A percentile compares a stretch with the other conserved stretches of the same genome.
These are phyloP conservation scores for Rhamphomyia laevipes DNA, from an alignment of 2,888 invertebrate genomes.

Conservation along the genomic window DNA sequence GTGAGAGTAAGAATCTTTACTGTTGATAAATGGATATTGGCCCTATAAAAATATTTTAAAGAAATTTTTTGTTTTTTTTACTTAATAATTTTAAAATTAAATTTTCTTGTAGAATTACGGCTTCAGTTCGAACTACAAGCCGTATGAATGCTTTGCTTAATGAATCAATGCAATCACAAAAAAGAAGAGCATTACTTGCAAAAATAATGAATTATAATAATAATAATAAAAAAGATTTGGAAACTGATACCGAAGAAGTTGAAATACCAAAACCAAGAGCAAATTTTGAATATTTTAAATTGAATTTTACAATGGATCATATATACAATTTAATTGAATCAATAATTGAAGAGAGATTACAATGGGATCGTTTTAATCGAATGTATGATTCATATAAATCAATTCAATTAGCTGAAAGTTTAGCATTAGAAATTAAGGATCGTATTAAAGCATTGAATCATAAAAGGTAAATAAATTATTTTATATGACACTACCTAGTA, in stretches of 20 bases:
- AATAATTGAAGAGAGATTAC: conserved; percentile 32
- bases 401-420: conserved; percentile 28
- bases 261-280: conserved; percentile 23
- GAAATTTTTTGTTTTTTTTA: too few species aligned
- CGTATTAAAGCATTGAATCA: conserved; percentile 31
- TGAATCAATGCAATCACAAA: conserved; percentile 24
- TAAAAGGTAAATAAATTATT: conserved; percentile 23
- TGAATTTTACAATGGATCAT: conserved; percentile 35
- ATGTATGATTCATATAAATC: conserved; percentile 37
- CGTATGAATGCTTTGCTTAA: conserved; percentile 36
- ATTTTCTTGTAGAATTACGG: conserved; percentile 26
- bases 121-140: conserved; percentile 35
- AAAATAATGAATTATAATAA: not conserved
- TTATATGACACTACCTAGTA: not conserved
- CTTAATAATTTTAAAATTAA: too few species aligned
- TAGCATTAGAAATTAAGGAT: conserved; percentile 31
- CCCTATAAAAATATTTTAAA: too few species aligned
- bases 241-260: conserved; percentile 12
- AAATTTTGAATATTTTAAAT: conserved; percentile 29
- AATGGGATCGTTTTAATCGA: conserved; percentile 35
- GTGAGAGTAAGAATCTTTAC: not conserved
- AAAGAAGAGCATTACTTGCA: conserved; percentile 6
- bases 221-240: conserved; percentile 15
- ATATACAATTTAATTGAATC: conserved; percentile 31
- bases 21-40: too few species aligned